A percentile compares a stretch with the other conserved stretches of the same genome.
Evolutionary conservation across 1,140 invertebrate genomes (phyloP).

Genomic region (Acromyrmex heyeri): DNA sequence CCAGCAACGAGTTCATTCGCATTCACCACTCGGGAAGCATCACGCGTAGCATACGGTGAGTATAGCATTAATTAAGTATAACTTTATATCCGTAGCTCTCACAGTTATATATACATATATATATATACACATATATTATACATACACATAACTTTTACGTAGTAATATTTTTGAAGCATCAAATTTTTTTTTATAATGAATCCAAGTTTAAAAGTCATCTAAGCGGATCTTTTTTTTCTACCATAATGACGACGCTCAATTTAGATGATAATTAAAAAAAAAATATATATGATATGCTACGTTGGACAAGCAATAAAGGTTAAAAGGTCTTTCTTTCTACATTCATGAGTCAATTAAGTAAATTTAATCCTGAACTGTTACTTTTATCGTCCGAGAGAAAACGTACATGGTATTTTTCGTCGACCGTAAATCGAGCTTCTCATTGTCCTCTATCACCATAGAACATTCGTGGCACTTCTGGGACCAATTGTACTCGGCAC

Average conservation of each 20-base stretch:
- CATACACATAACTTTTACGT: neutral
- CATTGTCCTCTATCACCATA: slow-evolving; percentile 33
- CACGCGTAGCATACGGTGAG: slow-evolving; percentile 97
- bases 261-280: slow-evolving; percentile 6
- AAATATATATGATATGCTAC: neutral
- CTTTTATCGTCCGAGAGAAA: neutral
- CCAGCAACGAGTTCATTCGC: slow-evolving; percentile 98
- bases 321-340: neutral
- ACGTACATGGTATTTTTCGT: slow-evolving; percentile 17
- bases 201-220: neutral
- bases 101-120: neutral
- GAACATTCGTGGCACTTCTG: slow-evolving; percentile 69
- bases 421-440: slow-evolving; percentile 63
- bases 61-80: slow-evolving; percentile 57
- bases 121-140: neutral
- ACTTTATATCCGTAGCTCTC: slow-evolving; percentile 1
- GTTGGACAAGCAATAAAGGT: neutral
- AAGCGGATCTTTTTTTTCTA: neutral
- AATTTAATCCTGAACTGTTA: slow-evolving; percentile 29
- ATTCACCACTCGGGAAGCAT: slow-evolving; percentile 98
- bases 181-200: neutral
- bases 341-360: slow-evolving; percentile 7
- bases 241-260: neutral
- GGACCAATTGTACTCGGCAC: slow-evolving; percentile 65
- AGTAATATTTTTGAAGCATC: neutral